Base-by-base conservation (phyloP, 2,888 invertebrate species). In the Rhamnusium bicolor region DNA sequence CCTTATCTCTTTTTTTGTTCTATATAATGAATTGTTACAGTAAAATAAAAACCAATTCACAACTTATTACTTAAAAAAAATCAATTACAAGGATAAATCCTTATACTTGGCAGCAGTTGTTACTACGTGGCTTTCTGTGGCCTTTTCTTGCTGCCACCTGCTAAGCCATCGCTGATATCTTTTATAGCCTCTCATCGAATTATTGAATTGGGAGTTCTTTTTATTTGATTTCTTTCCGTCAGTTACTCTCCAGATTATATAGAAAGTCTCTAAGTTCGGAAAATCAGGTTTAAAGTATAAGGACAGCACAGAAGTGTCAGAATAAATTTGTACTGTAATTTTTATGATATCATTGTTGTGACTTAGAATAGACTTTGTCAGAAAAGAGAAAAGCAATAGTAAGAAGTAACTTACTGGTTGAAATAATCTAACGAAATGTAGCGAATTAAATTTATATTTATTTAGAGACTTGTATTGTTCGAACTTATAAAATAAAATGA, bases 131-230 rank as follows among this genome's bases (percentile, higher is more conserved):
- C 74, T 80, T 81, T 79, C 72, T 72, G 70, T 73, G 75, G 79
- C 71, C 77, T 78, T 80, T 79, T 75, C 75, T 72, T 74, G 76
- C 80, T 75, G 80, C 75, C 83, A 79, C 78, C 79, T 79, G 82
- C 80, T 82, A 82, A 82, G 83, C 81, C 80, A 72, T 40, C 78
- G 79, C 77, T 72, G 79, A 81, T 81, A 80, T 79, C 79, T 76
- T 80, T 79, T 79, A 80, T 79, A 76, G 79, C 80, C 80, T 27
- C 78, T 77, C 77, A 81, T 80, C 78, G 80, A 80, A 80, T 80
- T 80, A 81, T 81, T 81, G 81, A 81, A 80, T 81, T 79, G 80
- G 76, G 78, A 79, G 74, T 78, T 79, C 79, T 75, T 76, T 79
- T 82, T 81, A 81, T 82, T 83, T 77, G 80, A 81, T 82, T 81